phyloP scores from a whole-genome alignment of 2,113 vertebrate genomes.

The Axis porcinus region DNA sequence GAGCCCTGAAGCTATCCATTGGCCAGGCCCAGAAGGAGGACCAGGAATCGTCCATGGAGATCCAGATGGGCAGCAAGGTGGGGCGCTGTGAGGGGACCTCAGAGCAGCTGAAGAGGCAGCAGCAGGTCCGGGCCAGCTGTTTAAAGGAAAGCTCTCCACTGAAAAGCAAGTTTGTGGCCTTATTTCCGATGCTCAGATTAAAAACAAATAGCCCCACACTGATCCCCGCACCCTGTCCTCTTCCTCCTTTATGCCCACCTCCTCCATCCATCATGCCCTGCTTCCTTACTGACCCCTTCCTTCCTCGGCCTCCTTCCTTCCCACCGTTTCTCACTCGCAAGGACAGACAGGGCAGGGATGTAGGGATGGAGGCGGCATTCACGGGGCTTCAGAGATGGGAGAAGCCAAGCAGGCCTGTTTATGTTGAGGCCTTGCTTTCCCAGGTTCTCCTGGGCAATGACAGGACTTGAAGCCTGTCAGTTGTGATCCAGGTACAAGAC shows the following conservation, averaged over 20 bases:
- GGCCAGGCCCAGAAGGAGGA: neutral
- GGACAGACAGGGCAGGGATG: neutral
- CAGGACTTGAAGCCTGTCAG: neutral
- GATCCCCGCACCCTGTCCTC: neutral
- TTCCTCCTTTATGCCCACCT: neutral
- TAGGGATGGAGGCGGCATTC: accelerated
- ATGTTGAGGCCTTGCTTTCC: neutral
- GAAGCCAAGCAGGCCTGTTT: neutral
- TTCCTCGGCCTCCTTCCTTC: neutral
- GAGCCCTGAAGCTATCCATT: neutral
- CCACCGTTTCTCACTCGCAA: neutral
- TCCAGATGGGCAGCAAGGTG: neutral
- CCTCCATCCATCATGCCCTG: neutral
- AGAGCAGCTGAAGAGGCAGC: neutral
- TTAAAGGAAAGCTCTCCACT: neutral
- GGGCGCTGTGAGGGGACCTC: neutral
- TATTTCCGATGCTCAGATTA: neutral
- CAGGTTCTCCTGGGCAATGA: neutral
- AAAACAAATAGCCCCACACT: neutral
- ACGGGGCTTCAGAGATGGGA: neutral
- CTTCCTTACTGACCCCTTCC: neutral
- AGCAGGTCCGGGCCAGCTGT: neutral
- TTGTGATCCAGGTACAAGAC: neutral
- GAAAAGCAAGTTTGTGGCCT: neutral
- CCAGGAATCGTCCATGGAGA: neutral